Evolutionary conservation across 1,140 invertebrate genomes (phyloP).

Genomic region (Orchestia grillus): DNA sequence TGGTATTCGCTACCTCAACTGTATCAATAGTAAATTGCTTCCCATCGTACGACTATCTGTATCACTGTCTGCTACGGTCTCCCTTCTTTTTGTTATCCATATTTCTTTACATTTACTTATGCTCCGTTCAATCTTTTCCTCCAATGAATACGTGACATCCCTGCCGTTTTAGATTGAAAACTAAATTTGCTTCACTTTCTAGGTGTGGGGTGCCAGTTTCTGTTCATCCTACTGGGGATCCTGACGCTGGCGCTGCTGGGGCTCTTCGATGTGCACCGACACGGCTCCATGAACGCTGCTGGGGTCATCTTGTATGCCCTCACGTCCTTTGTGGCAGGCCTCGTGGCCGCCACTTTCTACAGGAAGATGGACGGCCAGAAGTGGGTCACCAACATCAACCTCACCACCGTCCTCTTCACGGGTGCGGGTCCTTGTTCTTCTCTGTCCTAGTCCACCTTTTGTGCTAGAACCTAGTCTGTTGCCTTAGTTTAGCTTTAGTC

Average conservation of each 20-base stretch:
- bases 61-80: no score
- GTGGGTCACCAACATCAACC: conserved; percentile 75
- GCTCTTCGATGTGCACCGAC: conserved; percentile 75
- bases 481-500: no score
- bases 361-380: conserved; percentile 74
- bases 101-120: no score
- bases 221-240: conserved; percentile 73
- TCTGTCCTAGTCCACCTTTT: no score
- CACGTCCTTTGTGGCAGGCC: conserved; percentile 74
- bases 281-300: conserved; percentile 74
- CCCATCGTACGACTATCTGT: no score
- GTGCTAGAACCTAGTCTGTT: no score
- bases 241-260: conserved; percentile 74
- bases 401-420: conserved; percentile 74
- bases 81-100: no score
- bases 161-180: background rate
- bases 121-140: no score
- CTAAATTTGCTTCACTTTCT: conserved; percentile 53
- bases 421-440: conserved; percentile 68
- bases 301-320: conserved; percentile 75
- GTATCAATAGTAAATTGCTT: no score
- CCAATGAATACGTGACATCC: background rate
- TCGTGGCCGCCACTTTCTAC: conserved; percentile 73
- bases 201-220: conserved; percentile 75
- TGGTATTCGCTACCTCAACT: no score